A percentile compares a stretch with the other conserved stretches of the same genome.
Conservation (phyloP, 2,113 vertebrate genomes). For the Dolichotis patagonum region DNA sequence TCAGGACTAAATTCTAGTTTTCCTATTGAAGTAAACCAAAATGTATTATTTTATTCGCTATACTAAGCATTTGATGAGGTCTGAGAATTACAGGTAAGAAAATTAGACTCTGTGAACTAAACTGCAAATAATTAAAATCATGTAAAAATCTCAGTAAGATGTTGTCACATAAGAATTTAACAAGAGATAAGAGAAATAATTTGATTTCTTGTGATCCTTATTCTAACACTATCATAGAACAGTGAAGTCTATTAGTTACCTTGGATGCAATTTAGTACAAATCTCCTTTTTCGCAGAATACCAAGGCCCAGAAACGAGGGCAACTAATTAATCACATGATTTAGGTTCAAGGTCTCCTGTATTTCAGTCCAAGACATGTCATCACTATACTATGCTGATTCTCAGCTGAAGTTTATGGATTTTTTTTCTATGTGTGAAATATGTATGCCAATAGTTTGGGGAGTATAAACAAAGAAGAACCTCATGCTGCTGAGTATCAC, state of each 20-base stretch:
- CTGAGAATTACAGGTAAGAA: conserved; percentile 25
- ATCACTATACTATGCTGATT: not conserved
- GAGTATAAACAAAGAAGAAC: not conserved
- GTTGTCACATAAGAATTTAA: not conserved
- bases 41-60: not conserved
- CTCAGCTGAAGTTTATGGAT: not conserved
- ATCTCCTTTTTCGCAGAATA: conserved; percentile 11
- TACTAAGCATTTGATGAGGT: not conserved
- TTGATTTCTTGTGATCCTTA: not conserved
- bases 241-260: not conserved
- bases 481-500: not conserved
- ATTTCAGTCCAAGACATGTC: not conserved
- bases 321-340: not conserved
- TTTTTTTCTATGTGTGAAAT: conserved; percentile 29
- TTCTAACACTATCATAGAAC: not conserved
- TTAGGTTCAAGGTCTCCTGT: not conserved
- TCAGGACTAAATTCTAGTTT: not conserved
- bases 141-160: conserved; percentile 8
- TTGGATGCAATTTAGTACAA: not conserved
- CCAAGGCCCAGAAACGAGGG: not conserved
- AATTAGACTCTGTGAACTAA: not conserved
- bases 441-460: not conserved
- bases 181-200: not conserved
- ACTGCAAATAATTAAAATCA: conserved; percentile 42
- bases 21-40: not conserved